Evolutionary conservation across 2,888 invertebrate genomes (phyloP), one percentile per base, ranked within the genome.

Genomic region (Neelides folsomi): DNA sequence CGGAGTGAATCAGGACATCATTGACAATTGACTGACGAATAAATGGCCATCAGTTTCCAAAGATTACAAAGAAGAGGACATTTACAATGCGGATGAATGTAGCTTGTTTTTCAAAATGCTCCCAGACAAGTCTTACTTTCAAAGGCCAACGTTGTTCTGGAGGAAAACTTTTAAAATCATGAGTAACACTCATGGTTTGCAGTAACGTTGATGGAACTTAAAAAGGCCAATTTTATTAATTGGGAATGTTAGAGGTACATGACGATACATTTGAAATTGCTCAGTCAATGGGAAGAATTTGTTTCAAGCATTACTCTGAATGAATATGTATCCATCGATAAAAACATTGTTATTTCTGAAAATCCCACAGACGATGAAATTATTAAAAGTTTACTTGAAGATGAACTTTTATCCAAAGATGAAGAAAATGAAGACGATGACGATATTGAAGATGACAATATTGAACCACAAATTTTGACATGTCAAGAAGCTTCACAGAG

Each of bases 221-320:
- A 58, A 58, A 50, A 4, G 56, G 10, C 53, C 52, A 12, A 56
- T 55, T 13, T 10, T 60, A 0, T 51, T 56, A 1, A 54, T 60
- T 13, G 57, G 60, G 9, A 54, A 56, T 27, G 27, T 27, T 5
- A 3, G 7, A 27, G 27, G 3, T 27, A 27, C 27, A n/a, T 27
- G 27, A 27, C 27, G 7, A 27, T 27, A 27, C 3, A 5, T 27
- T 27, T 27, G 27, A 27, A 27, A n/a, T n/a, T n/a, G n/a, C n/a
- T 27, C 4, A 7, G 7, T 27, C 27, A 27, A 27, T 27, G 27
- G 27, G 27, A 27, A n/a, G 27, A 27, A 27, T 5, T 27, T 7
- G 7, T 27, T 27, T 27, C 27, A 7, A 27, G 7, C 27, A 27
- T 27, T 7, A 27, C 27, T 5, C 27, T 5, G 27, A 3, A 27